These are phyloP conservation scores for Trichopoda pennipes DNA, from an alignment of 2,888 invertebrate species.

Conservation along the genomic window DNA sequence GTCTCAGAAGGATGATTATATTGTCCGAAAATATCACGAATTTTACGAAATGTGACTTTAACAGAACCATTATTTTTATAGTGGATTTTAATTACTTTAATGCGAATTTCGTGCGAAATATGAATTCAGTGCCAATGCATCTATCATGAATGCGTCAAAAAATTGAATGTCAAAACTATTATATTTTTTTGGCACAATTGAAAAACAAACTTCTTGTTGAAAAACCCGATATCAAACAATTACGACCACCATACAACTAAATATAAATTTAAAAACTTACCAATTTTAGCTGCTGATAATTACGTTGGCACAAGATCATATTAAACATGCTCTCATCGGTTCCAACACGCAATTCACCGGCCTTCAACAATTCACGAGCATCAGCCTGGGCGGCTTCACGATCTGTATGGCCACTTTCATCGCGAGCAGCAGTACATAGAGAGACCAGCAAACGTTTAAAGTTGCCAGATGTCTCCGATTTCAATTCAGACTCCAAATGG, in stretches of 20 bases:
- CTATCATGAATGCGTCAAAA: too few species aligned
- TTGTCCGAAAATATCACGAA: too few species aligned
- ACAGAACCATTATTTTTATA: too few species aligned
- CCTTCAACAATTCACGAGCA: constrained; percentile 89
- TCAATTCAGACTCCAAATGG: constrained; percentile 90
- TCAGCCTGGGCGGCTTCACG: constrained; percentile 88
- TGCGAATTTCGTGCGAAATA: too few species aligned
- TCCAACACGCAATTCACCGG: constrained; percentile 86
- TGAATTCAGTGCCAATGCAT: too few species aligned
- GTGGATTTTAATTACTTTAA: too few species aligned
- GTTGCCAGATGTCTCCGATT: constrained; percentile 94
- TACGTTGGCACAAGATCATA: constrained; percentile 90
- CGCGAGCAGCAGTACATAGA: constrained; percentile 85
- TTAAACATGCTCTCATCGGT: constrained; percentile 95
- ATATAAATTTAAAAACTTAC: constrained; percentile 70
- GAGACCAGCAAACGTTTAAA: constrained; percentile 95
- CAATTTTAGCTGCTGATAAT: constrained; percentile 83
- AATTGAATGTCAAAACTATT: too few species aligned
- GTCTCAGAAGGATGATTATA: too few species aligned
- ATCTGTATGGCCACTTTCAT: constrained; percentile 90
- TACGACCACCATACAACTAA: not conserved
- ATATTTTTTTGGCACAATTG: too few species aligned
- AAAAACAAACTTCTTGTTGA: too few species aligned
- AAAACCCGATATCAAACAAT: too few species aligned
- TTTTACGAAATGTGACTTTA: too few species aligned